Evolutionary conservation across 2,797 vertebrate genomes (phyloP).

Genomic region (Myripristis jacobus): DNA sequence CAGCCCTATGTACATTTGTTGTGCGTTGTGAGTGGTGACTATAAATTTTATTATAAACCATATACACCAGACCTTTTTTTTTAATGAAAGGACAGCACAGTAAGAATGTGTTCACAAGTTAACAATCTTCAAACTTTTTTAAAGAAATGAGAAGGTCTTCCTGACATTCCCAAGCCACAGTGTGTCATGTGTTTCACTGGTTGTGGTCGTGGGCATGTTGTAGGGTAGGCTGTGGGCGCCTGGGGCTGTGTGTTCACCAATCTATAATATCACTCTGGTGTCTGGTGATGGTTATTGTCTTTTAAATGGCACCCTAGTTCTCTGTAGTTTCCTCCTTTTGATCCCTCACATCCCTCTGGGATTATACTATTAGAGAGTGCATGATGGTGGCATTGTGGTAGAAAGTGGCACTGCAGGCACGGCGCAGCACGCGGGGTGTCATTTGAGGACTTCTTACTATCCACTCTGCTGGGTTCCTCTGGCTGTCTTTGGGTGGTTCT

Average conservation of each 20-base stretch:
- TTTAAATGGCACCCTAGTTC: slow-evolving; percentile 32
- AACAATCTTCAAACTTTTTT: too few species aligned
- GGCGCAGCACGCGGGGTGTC: slow-evolving; percentile 57
- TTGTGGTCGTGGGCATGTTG: slow-evolving; percentile 52
- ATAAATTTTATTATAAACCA: not conserved
- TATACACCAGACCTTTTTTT: slow-evolving; percentile 6
- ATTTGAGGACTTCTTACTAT: slow-evolving; percentile 67
- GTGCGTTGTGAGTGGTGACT: slow-evolving; percentile 5
- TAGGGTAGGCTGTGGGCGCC: slow-evolving; percentile 43
- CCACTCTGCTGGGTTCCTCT: slow-evolving; percentile 49
- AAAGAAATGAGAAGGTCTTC: not conserved
- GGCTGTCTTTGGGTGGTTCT: slow-evolving; percentile 58
- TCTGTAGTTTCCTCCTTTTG: slow-evolving; percentile 34
- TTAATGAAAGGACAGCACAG: not conserved
- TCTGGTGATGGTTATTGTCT: slow-evolving; percentile 22
- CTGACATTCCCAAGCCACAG: slow-evolving; percentile 62
- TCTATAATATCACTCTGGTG: slow-evolving; percentile 19
- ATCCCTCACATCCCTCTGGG: slow-evolving; percentile 2
- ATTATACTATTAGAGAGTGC: slow-evolving; percentile 24
- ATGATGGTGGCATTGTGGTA: slow-evolving; percentile 33
- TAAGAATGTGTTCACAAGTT: not conserved
- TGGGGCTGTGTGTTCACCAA: slow-evolving; percentile 38
- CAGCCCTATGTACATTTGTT: slow-evolving; percentile 12
- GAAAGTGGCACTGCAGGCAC: slow-evolving; percentile 52
- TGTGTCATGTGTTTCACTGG: slow-evolving; percentile 67